Evolutionary conservation across 2,113 vertebrate genomes (phyloP).

Genomic region (Tricholaema leucomelas): DNA sequence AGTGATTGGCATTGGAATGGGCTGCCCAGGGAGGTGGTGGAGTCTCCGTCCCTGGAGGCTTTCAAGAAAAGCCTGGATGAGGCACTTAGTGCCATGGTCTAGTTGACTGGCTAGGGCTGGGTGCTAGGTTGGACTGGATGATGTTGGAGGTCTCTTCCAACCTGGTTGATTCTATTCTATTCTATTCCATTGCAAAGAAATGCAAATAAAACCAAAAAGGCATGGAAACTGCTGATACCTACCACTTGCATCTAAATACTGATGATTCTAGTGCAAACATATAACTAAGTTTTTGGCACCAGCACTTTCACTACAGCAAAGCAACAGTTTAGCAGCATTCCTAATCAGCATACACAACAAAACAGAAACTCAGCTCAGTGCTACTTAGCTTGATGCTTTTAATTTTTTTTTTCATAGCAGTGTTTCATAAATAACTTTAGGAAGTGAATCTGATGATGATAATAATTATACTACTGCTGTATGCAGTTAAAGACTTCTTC

Average conservation of each 20-base stretch:
- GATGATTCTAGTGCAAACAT: constrained; percentile 54
- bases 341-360: constrained; percentile 67
- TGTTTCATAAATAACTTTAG: constrained; percentile 67
- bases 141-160: too few relatives aligned
- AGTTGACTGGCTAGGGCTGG: too few relatives aligned
- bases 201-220: background rate
- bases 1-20: too few relatives aligned
- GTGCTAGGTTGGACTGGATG: too few relatives aligned
- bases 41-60: too few relatives aligned
- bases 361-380: constrained; percentile 10
- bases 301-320: constrained; percentile 52
- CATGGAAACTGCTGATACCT: background rate
- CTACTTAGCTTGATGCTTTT: constrained; percentile 1
- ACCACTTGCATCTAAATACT: constrained; percentile 51
- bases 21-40: too few relatives aligned
- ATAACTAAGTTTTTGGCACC: constrained; percentile 58
- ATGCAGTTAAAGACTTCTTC: constrained; percentile 55
- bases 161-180: too few relatives aligned
- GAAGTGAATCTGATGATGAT: constrained; percentile 64
- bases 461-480: constrained; percentile 64
- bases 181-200: background rate
- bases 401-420: background rate
- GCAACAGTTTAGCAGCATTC: constrained; percentile 48
- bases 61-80: too few relatives aligned
- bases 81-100: too few relatives aligned